Evolutionary conservation across 2,113 vertebrate genomes (phyloP), one percentile per base, ranked within the genome.

Genomic region (Bubalus kerabau): DNA sequence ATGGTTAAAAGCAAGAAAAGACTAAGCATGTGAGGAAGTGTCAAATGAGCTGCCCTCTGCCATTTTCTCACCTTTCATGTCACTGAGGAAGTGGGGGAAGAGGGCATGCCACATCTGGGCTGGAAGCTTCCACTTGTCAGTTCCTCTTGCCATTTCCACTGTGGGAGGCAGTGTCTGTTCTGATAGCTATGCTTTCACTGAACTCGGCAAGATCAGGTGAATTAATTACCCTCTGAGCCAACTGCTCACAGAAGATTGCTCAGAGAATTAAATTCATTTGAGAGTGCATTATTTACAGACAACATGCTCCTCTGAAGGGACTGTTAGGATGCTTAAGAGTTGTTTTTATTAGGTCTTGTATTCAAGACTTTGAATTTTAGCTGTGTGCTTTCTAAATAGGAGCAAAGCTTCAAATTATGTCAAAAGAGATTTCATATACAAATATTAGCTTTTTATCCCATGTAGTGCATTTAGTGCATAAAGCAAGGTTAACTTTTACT

Each of bases 301-400:
- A 94, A 96, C 97, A 96, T 60, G 78, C 86, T 93, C 78, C 87
- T 97, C 90, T 97, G 88, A 97, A 97, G 96, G 57, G 28, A 96
- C 87, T 52, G 46, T 90, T 86, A 93, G 57, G 92, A 89, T 87
- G n/a, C 76, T 86, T 95, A 95, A 71, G 64, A 24, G 59, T 88
- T 95, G 60, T 94, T 98, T 98, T 97, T 86, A 91, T 93, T 87
- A 94, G 81, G 88, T 54, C 88, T 97, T 95, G 78, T 92, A 83
- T 92, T 96, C 74, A 64, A 97, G 96, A 83, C 81, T 87, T 90
- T 97, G 84, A 94, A 92, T 97, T 95, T 90, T 52, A 96, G 62
- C 87, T 93, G 9, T 87, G 52, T 91, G 17, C 94, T 92, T 95
- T 96, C 90, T 88, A 91, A 96, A 83, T 54, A 64, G 97, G 76